Evolutionary conservation across 2,113 vertebrate species (phyloP), one percentile per base, ranked within the genome.

Genomic region (Chaetodon trifascialis): DNA sequence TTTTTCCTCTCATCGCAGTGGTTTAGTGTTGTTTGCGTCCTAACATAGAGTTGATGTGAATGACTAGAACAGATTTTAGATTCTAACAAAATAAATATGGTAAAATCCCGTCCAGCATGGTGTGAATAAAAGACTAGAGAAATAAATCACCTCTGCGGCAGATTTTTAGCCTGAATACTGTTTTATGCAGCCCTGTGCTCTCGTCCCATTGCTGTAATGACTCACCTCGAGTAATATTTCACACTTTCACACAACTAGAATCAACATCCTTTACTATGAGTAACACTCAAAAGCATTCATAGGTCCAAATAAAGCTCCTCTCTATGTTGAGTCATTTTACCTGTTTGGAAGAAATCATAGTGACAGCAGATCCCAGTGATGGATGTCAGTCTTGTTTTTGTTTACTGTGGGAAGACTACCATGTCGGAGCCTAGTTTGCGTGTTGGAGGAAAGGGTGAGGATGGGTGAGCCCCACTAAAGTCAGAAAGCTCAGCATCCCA

Each of bases 211-310:
- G 59, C 60, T 72, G 60, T 30, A 40, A 25, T 69, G 30, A 30
- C 30, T 73, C 60, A 64, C 30, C 51, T 64, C 47, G 46, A 73
- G 60, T 79, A 49, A 36, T 59, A 70, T 67, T 73, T 65, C 46
- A 58, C 21, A 60, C 59, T 76, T 64, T 63, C 56, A 82, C 65
- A 34, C 36, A 68, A 80, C 60, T 52, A 36, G 34, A 56, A 47
- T 73, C 49, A 51, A 23, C 25, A 46, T 70, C 30, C 19, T 60
- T 25, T 67, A 23, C n/a, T 49, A 30, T n/a, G 14, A 47, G 10
- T 69, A 12, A 58, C 36, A 73, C n/a, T 83, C n/a, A 69, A 60
- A 73, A 34, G 63, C 56, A 75, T 55, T 23, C 21, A 49, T 64
- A 69, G 19, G 17, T 75, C 44, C 46, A 59, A 21, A 51, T 58